Base-by-base conservation (phyloP, 2,888 invertebrate genomes). In the Fabriciana adippe region DNA sequence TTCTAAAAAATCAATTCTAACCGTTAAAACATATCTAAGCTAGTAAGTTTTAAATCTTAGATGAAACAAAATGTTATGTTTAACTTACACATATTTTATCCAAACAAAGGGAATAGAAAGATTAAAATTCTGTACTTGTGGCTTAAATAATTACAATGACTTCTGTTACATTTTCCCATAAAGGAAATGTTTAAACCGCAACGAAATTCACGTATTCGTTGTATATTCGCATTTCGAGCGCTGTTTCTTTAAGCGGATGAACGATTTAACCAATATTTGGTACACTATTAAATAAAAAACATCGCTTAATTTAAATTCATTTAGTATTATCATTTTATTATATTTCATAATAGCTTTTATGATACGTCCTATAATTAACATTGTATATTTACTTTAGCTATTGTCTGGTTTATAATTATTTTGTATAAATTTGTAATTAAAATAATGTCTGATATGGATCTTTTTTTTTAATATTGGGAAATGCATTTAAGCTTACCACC, bases 121-220 rank as follows among this genome's bases (percentile, higher is more conserved):
- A 41, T 41, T 41, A 48, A 59, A 59, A 26, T 59, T 59, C 26
- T n/a, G n/a, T 47, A 13, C 57, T 59, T 59, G 57, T n/a, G 57
- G 57, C n/a, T 59, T 48, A 59, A 48, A 59, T 47, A n/a, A 59
- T 47, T 59, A 47, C 26, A 26, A 47, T 59, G 45, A 48, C 57
- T 47, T 59, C 26, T 45, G 47, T 59, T 26, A 47, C 57, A 59
- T 59, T 59, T 8, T 11, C 47, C 47, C 21, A n/a, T 59, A 6
- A 2, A 26, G 47, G 47, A 59, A 48, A 47, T 59, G 57, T 26
- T 26, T 11, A 59, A 57, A 21, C 57, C 47, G 18, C 56, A 57
- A 26, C n/a, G 47, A 26, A 26, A 13, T 59, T 26, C 47, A 47
- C 21, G 26, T 48, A 26, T 57, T 59, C 45, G 2, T 48, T 26